A percentile compares a stretch with the other conserved stretches of the same genome.
Conservation (phyloP, 2,797 vertebrate species). For the Microctenopoma steveboyesi region DNA sequence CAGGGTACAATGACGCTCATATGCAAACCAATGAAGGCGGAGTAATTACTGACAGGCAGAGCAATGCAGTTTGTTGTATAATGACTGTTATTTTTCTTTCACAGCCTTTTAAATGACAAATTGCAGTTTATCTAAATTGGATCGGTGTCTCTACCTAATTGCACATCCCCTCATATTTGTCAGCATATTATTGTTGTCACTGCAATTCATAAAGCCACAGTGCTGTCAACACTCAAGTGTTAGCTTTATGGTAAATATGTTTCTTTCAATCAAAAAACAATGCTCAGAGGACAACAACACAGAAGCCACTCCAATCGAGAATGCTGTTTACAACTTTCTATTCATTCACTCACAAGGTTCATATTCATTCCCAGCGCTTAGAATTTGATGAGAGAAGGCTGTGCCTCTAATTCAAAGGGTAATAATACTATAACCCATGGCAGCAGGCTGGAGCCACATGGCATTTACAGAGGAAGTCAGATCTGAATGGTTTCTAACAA, state of each 20-base stretch:
- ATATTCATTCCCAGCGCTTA: conserved; percentile 6
- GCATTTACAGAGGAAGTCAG: conserved; percentile 35
- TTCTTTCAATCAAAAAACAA: background rate
- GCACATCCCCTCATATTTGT: conserved; percentile 1
- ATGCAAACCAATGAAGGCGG: background rate
- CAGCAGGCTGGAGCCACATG: background rate
- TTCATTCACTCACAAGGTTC: conserved; percentile 7
- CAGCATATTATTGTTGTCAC: background rate
- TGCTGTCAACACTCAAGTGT: too few species aligned
- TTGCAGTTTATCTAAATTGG: conserved; percentile 7
- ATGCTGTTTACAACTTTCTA: background rate
- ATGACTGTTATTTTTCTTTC: too few species aligned
- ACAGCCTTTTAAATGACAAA: conserved; percentile 1
- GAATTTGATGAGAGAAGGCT: conserved; percentile 2
- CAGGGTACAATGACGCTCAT: background rate
- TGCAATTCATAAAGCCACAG: background rate
- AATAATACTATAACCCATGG: conserved; percentile 25
- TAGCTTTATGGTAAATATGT: too few species aligned
- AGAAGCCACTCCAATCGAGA: background rate
- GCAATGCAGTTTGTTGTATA: too few species aligned
- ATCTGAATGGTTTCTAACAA: conserved; percentile 34
- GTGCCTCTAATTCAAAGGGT: conserved; percentile 26
- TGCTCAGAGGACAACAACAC: background rate
- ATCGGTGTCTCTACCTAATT: background rate
- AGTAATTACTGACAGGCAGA: background rate